Evolutionary conservation across 2,888 invertebrate species (phyloP).

Genomic region (Onchidella celtica): DNA sequence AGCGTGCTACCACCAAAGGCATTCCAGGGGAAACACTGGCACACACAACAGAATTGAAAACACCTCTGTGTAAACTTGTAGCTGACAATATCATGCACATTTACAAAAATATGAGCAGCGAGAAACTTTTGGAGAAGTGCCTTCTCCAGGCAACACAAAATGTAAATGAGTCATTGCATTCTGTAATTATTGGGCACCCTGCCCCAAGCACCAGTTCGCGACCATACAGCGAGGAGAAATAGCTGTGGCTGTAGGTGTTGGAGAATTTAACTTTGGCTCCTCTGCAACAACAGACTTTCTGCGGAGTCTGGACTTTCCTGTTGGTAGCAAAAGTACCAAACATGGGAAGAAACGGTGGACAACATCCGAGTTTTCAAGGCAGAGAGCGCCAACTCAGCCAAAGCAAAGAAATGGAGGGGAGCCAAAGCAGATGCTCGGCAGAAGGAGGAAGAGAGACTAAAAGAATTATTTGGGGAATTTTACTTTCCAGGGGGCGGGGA

Average conservation of each 20-base stretch:
- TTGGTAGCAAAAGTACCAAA: constrained; percentile 4
- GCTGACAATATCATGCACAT: not conserved
- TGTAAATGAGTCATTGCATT: constrained; percentile 18
- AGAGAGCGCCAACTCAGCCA: too few relatives aligned
- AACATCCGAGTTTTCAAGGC: too few relatives aligned
- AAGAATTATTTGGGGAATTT: too few relatives aligned
- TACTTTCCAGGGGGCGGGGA: too few relatives aligned
- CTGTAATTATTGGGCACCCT: constrained; percentile 1
- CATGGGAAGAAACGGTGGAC: constrained; percentile 10
- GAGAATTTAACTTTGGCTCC: constrained; percentile 23
- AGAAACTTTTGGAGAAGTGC: not conserved
- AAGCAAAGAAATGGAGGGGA: too few relatives aligned
- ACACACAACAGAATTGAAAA: constrained; percentile 9
- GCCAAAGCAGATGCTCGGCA: not conserved
- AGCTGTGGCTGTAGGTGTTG: constrained; percentile 16
- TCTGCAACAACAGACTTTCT: constrained; percentile 13
- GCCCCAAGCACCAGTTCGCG: constrained; percentile 12
- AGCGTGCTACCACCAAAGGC: not conserved
- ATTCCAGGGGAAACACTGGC: not conserved
- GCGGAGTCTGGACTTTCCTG: constrained; percentile 15
- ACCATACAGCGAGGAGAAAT: not conserved
- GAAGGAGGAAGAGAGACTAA: not conserved
- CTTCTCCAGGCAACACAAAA: constrained; percentile 5
- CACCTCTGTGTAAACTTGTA: not conserved
- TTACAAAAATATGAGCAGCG: constrained; percentile 5